These are phyloP conservation scores for Archilochus colubris DNA, from an alignment of 2,113 vertebrate species.

Conservation along the genomic window DNA sequence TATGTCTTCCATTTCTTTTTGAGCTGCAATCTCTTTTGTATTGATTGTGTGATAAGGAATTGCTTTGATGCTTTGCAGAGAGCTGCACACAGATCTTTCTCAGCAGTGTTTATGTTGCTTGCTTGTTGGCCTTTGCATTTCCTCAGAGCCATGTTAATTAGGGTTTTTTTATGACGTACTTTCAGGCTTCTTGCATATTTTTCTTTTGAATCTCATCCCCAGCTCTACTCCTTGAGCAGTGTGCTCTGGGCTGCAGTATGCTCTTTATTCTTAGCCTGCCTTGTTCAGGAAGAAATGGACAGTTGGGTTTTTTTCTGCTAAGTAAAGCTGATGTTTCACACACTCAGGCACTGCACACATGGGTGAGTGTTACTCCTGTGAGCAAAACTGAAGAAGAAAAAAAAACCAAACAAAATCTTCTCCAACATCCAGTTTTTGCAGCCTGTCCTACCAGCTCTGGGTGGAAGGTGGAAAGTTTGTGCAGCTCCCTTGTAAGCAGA, in stretches of 20 bases:
- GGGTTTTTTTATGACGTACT: neutral
- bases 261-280: constrained; percentile 21
- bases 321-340: neutral
- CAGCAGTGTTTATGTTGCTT: constrained; percentile 23
- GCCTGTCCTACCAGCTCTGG: neutral
- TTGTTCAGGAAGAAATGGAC: constrained; percentile 6
- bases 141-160: constrained; percentile 21
- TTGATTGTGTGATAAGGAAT: neutral
- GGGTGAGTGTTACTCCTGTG: neutral
- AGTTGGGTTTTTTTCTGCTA: neutral
- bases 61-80: neutral
- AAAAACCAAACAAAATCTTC: neutral
- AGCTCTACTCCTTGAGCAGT: neutral
- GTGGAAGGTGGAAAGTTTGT: neutral
- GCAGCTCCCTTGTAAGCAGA: neutral
- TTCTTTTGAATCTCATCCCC: neutral
- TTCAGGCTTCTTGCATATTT: neutral
- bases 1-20: neutral
- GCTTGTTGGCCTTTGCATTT: constrained; percentile 1
- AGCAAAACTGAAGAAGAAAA: neutral
- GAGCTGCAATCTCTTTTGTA: neutral
- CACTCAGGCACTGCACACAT: neutral
- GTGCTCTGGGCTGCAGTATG: neutral
- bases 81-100: neutral
- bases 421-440: neutral